Evolutionary conservation across 92 coral and sea anemone species (phyloP), one percentile per base, ranked within the genome.

Genomic region (Heliopora coerulea): DNA sequence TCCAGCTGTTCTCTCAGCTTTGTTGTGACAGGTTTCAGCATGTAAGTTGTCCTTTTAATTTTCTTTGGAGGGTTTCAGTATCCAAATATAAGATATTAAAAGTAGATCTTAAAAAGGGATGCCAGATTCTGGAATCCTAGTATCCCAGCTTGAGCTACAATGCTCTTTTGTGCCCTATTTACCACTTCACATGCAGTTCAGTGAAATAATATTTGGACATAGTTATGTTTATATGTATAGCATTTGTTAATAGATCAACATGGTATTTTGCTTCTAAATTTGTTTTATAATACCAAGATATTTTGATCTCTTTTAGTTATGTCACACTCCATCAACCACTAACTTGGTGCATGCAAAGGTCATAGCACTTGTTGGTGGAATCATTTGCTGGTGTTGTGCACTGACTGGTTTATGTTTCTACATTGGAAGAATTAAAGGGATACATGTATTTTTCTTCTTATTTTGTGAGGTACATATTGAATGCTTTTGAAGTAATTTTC

Each of bases 1-100:
- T 93, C 58, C 98, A 90, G 65, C 91, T 93, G 17, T 87, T 93
- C 40, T 69, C 96, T n/a, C 98, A 93, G 79, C 82, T 93, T 39
- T 93, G 98, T 76, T 90, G 79, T 56, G 92, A 90, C 87, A 90
- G 98, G 74, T 93, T 93, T 88, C 96, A 93, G 65, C 88, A 93
- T 82, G 98, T 93, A 80, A 90, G 98, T 88, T 50, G 44, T 32
- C 1, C 17, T 21, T 10, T 27, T 28, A 56, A 56, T 28, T 20
- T 56, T n/a, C n/a, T n/a, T n/a, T n/a, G n/a, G n/a, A n/a, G n/a
- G n/a, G n/a, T n/a, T n/a, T n/a, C n/a, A n/a, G n/a, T n/a, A n/a
- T n/a, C n/a, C n/a, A n/a, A n/a, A n/a, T n/a, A n/a, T n/a, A n/a
- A n/a, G n/a, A n/a, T n/a, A n/a, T n/a, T n/a, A n/a, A n/a, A n/a